Evolutionary conservation across 2,888 invertebrate species (phyloP), one percentile per base, ranked within the genome.

Genomic region (Fragum fragum): DNA sequence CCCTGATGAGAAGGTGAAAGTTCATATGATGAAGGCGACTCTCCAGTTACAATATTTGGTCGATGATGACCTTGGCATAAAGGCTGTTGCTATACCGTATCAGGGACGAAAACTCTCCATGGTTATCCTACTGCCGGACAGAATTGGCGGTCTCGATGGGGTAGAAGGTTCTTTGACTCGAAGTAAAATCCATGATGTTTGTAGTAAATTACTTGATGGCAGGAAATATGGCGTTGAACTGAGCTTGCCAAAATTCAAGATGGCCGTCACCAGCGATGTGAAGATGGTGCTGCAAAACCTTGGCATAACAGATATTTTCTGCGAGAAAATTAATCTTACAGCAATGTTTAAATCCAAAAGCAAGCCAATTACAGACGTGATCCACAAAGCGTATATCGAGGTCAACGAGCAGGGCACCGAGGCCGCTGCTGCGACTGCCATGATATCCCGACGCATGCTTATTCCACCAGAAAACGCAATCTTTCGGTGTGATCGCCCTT

Each of bases 61-160:
- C 26, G 69, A 76, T 18, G 66, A 63, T 72, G 95, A 96, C 1
- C 95, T 98, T 83, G 96, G 96, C 92, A 96, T 97, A 73, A 97
- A 97, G 93, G 95, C 97, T 11, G 93, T 98, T 68, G 96, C 97
- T 93, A 90, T 98, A 92, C 96, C 96, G 0, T 98, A 98, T 91
- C 83, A 87, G 21, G 83, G 70, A 7, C 61, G 75, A 18, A 47
- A 55, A 1, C 16, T 81, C 16, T 70, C 76, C 21, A 73, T 83
- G 78, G 75, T 84, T 3, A 68, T 87, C 6, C 42, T 89, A 29
- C 76, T 84, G 39, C 88, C 88, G 0, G 69, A 84, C 18, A 68
- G 77, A 21, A 72, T 70, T n/a, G 81, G 83, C n/a, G 87, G 88
- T 28, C 55, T 89, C 16, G 23, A 26, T 1, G 26, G 36, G 3